Evolutionary conservation across 2,113 vertebrate genomes (phyloP).

Genomic region (Talpa occidentalis): DNA sequence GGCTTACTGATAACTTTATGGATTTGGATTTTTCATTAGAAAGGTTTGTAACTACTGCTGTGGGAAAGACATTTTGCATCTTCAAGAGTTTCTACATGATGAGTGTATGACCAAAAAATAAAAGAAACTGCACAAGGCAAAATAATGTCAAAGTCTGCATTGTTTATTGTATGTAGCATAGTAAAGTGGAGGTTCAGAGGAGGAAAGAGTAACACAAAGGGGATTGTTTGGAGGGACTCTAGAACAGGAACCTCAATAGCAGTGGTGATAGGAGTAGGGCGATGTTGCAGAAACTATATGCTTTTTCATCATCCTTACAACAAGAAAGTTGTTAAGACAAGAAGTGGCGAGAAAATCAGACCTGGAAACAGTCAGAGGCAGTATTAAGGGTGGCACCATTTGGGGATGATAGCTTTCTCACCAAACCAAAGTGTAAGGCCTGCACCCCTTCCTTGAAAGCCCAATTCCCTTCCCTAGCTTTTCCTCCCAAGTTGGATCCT

Average conservation of each 20-base stretch:
- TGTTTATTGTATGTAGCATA: background rate
- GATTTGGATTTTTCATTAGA: background rate
- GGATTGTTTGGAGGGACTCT: background rate
- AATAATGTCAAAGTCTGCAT: background rate
- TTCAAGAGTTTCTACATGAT: conserved; percentile 12
- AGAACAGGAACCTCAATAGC: background rate
- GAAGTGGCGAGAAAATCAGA: background rate
- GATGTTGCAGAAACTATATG: background rate
- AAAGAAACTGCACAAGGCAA: background rate
- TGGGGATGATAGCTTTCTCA: background rate
- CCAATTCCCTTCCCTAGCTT: background rate
- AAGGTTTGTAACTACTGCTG: background rate
- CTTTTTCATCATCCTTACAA: background rate
- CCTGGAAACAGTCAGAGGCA: background rate
- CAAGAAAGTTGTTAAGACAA: background rate
- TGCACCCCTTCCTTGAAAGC: background rate
- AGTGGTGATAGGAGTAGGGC: background rate
- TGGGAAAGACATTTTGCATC: background rate
- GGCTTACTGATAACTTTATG: background rate
- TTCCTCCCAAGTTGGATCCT: background rate
- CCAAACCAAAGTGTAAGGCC: background rate
- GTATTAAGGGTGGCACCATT: background rate
- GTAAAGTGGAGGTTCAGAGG: background rate
- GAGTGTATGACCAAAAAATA: background rate
- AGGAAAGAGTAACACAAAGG: background rate